Evolutionary conservation across 2,113 vertebrate genomes (phyloP).

Genomic region (Mystacornis crossleyi): DNA sequence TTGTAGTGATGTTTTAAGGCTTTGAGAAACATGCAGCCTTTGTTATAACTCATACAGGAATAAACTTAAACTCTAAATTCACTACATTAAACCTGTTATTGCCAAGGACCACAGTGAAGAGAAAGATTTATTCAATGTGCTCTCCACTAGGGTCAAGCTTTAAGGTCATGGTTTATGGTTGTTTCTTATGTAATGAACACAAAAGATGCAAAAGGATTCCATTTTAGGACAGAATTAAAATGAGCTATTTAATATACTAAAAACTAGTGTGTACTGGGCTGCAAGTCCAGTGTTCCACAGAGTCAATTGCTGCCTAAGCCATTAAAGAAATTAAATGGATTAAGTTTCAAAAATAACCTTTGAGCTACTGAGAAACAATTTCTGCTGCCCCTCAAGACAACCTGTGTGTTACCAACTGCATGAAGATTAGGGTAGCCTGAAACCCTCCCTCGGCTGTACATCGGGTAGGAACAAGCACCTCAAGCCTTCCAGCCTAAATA

Average conservation of each 20-base stretch:
- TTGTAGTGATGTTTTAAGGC: neutral
- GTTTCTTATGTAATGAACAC: conserved; percentile 31
- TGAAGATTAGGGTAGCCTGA: neutral
- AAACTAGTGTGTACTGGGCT: neutral
- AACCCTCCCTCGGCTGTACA: neutral
- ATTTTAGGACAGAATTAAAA: conserved; percentile 33
- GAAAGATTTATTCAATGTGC: neutral
- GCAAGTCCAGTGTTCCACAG: neutral
- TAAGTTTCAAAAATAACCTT: conserved; percentile 41
- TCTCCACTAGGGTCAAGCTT: conserved; percentile 6
- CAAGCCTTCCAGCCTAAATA: neutral
- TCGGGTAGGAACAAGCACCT: neutral
- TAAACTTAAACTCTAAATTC: neutral
- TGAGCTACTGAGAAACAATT: neutral
- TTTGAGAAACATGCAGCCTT: neutral
- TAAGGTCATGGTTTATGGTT: neutral
- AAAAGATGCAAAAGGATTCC: conserved; percentile 15
- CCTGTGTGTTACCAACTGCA: neutral
- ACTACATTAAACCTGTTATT: conserved; percentile 7
- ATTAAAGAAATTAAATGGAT: conserved; percentile 55
- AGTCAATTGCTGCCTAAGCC: conserved; percentile 8
- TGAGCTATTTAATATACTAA: conserved; percentile 46
- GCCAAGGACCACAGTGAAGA: neutral
- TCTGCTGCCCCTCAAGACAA: neutral
- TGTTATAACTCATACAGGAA: neutral